phyloP scores from a whole-genome alignment of 2,797 vertebrate species.

The Myotis findleyi region DNA sequence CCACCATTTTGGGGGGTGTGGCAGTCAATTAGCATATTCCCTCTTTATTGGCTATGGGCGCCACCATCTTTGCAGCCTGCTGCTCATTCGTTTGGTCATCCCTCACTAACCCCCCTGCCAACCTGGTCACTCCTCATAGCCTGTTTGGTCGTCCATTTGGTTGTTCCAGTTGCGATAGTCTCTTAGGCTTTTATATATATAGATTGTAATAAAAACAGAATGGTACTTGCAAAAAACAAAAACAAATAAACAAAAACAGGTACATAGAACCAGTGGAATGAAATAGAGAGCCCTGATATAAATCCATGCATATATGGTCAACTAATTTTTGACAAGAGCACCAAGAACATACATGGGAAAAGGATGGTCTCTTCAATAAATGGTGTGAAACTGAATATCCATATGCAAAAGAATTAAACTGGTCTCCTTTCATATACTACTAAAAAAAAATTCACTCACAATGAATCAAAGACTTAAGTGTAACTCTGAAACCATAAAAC shows the following conservation, averaged over 20 bases:
- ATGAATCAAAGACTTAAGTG: not conserved
- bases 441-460: not conserved
- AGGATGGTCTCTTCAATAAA: not conserved
- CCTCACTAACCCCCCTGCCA: too few species aligned
- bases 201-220: not conserved
- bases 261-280: not conserved
- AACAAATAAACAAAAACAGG: not conserved
- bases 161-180: too few species aligned
- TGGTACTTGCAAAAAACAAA: not conserved
- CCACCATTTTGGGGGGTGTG: too few species aligned
- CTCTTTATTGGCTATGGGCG: too few species aligned
- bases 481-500: not conserved
- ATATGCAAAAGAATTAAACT: not conserved
- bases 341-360: not conserved
- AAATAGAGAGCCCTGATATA: not conserved
- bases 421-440: not conserved
- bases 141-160: too few species aligned
- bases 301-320: not conserved
- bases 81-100: too few species aligned
- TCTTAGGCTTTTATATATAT: too few species aligned
- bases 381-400: not conserved
- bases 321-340: not conserved
- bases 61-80: too few species aligned
- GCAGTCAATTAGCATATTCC: too few species aligned
- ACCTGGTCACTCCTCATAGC: fast-evolving